A percentile compares a stretch with the other conserved stretches of the same genome.
These are phyloP conservation scores for Takifugu bimaculatus DNA, from an alignment of 2,113 vertebrate genomes.

Conservation along the genomic window DNA sequence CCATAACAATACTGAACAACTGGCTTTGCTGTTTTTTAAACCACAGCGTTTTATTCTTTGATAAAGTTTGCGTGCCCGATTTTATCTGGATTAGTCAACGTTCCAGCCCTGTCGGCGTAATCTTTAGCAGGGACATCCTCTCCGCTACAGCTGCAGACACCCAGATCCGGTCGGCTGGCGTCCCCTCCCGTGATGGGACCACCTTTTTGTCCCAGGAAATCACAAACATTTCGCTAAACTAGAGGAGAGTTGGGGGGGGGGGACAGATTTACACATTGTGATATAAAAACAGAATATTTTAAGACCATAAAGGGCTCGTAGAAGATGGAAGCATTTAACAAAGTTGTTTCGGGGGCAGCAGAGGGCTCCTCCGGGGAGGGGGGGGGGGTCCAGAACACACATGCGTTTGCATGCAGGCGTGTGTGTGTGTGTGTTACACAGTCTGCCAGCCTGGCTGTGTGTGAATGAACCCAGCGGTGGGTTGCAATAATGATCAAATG, in stretches of 20 bases:
- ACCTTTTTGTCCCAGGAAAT: slow-evolving; percentile 40
- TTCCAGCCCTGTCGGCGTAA: slow-evolving; percentile 34
- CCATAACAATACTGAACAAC: slow-evolving; percentile 25
- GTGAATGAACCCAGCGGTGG: slow-evolving; percentile 38
- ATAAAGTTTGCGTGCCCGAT: slow-evolving; percentile 30
- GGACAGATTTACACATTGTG: not conserved
- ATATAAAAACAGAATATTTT: slow-evolving; percentile 41
- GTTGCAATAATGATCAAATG: slow-evolving; percentile 58
- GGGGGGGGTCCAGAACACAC: too few relatives aligned
- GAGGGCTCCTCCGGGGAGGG: not conserved
- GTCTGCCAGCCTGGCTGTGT: slow-evolving; percentile 13
- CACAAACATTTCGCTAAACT: slow-evolving; percentile 22
- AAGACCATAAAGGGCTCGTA: slow-evolving; percentile 62
- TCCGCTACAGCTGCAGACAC: slow-evolving; percentile 52
- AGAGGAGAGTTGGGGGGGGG: slow-evolving; percentile 3
- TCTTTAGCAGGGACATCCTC: slow-evolving; percentile 45
- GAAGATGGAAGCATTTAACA: slow-evolving; percentile 38
- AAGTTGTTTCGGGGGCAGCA: not conserved
- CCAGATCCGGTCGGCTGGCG: slow-evolving; percentile 33
- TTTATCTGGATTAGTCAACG: slow-evolving; percentile 21
- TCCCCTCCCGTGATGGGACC: slow-evolving; percentile 30
- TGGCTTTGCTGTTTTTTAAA: slow-evolving; percentile 16
- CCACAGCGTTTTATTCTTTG: slow-evolving; percentile 23
- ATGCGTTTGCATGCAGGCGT: slow-evolving; percentile 33
- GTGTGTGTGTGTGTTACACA: slow-evolving; percentile 3